Evolutionary conservation across 1,140 invertebrate genomes (phyloP).

Genomic region (Ridgeia piscesae): DNA sequence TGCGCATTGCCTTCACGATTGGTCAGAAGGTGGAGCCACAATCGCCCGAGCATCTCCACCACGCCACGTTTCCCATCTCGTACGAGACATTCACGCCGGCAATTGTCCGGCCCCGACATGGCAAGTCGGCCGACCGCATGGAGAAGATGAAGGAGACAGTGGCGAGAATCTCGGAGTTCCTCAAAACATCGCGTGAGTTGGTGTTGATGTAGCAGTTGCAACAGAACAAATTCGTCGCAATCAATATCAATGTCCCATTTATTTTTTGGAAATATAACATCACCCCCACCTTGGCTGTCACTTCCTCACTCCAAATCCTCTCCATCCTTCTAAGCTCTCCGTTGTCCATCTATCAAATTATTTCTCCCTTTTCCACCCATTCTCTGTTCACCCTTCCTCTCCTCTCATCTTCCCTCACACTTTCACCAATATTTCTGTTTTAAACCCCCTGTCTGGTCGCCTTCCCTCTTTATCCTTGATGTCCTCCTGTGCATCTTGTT

Average conservation of each 20-base stretch:
- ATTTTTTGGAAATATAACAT: neutral
- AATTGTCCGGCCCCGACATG: slow-evolving; percentile 18
- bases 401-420: too few relatives aligned
- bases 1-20: slow-evolving; percentile 21
- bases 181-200: slow-evolving; percentile 25
- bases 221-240: neutral
- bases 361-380: too few relatives aligned
- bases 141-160: slow-evolving; percentile 30
- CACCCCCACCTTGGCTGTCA: too few relatives aligned
- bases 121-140: slow-evolving; percentile 17
- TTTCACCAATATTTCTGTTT: too few relatives aligned
- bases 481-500: too few relatives aligned
- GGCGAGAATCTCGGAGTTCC: slow-evolving; percentile 23
- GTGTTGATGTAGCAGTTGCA: neutral
- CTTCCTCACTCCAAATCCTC: too few relatives aligned
- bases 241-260: neutral
- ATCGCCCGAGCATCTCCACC: neutral
- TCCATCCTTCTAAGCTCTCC: too few relatives aligned
- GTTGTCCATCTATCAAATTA: too few relatives aligned
- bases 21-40: neutral
- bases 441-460: too few relatives aligned
- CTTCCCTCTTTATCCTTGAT: too few relatives aligned
- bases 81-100: slow-evolving; percentile 32
- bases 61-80: slow-evolving; percentile 17
- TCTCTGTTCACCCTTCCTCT: too few relatives aligned